These are phyloP conservation scores for Drosophila parvula DNA, from an alignment of 1,140 invertebrate genomes.

Conservation along the genomic window DNA sequence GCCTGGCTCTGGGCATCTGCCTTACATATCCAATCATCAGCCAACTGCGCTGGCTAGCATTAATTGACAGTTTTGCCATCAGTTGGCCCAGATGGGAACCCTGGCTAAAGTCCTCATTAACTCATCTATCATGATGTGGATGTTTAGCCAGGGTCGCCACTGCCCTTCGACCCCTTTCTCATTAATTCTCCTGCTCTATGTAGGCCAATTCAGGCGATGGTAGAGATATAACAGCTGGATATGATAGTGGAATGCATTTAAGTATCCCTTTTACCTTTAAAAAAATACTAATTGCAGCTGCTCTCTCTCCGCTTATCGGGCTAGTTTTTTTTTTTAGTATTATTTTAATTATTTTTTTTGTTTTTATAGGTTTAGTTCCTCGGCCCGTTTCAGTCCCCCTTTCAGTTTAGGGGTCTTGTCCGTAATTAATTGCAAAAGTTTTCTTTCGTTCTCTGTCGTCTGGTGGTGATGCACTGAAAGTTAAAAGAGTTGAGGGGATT, in stretches of 20 bases:
- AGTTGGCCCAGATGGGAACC: slow-evolving; percentile 26
- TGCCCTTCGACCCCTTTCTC: background rate
- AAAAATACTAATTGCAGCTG: slow-evolving; percentile 54
- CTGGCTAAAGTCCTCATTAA: slow-evolving; percentile 51
- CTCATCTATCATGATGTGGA: slow-evolving; percentile 59
- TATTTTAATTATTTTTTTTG: slow-evolving; percentile 33
- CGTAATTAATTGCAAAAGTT: slow-evolving; percentile 82
- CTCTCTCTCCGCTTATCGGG: slow-evolving; percentile 29
- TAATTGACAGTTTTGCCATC: slow-evolving; percentile 63
- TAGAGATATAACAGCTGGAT: slow-evolving; percentile 21
- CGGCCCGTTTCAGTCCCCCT: slow-evolving; percentile 3
- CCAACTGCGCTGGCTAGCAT: slow-evolving; percentile 39
- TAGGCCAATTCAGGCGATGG: slow-evolving; percentile 44
- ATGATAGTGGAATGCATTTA: slow-evolving; percentile 44
- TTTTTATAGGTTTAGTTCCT: slow-evolving; percentile 32
- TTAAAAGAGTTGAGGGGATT: slow-evolving; percentile 54
- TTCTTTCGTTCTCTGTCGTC: slow-evolving; percentile 38
- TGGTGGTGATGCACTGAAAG: slow-evolving; percentile 37
- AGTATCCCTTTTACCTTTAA: slow-evolving; percentile 41
- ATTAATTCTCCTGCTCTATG: slow-evolving; percentile 42
- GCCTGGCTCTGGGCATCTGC: background rate
- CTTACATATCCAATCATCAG: slow-evolving; percentile 28
- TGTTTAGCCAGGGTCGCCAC: slow-evolving; percentile 13
- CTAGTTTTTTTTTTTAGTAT: slow-evolving; percentile 22
- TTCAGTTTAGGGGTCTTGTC: slow-evolving; percentile 50